These are phyloP conservation scores for Carollia perspicillata DNA, from an alignment of 2,113 vertebrate species.

Conservation along the genomic window DNA sequence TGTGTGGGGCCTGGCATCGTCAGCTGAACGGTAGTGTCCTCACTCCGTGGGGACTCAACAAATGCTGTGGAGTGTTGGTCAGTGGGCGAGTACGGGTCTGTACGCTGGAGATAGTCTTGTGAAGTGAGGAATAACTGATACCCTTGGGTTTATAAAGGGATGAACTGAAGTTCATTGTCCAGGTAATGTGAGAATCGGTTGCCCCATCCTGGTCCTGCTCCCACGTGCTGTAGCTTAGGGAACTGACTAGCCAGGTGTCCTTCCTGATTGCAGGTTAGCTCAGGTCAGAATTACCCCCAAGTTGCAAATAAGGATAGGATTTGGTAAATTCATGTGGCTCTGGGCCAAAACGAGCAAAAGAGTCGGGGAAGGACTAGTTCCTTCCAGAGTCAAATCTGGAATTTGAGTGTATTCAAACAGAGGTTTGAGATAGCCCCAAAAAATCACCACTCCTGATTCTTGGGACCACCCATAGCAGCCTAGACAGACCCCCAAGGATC, in stretches of 20 bases:
- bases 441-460: not conserved
- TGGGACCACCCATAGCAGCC: not conserved
- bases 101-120: not conserved
- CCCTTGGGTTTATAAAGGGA: not conserved
- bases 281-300: not conserved
- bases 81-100: not conserved
- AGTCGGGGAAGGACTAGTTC: not conserved
- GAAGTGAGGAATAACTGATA: not conserved
- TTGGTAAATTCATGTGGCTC: not conserved
- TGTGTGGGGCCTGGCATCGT: not conserved
- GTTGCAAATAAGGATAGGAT: not conserved
- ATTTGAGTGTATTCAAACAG: conserved; percentile 14
- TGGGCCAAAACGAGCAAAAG: not conserved
- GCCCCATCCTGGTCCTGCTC: not conserved
- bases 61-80: not conserved
- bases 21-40: not conserved
- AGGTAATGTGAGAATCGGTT: not conserved
- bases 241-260: not conserved
- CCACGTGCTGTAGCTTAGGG: not conserved
- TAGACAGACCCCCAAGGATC: not conserved
- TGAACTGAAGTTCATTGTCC: not conserved
- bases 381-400: not conserved
- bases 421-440: not conserved
- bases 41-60: not conserved
- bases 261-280: not conserved